Conservation (phyloP, 2,113 vertebrate species). For the Neoarius graeffei region DNA sequence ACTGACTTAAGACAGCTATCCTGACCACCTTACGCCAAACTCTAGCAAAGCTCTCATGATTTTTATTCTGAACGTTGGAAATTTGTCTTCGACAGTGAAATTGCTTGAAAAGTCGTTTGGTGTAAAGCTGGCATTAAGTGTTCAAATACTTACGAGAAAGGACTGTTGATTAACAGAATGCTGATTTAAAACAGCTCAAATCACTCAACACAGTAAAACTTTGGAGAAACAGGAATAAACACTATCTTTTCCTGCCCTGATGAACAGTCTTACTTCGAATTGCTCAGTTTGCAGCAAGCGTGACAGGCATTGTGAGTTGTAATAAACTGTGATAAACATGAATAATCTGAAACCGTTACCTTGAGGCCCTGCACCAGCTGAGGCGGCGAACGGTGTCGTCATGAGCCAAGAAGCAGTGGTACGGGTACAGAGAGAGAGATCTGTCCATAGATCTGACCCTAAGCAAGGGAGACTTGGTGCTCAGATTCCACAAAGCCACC, state of each 20-base stretch:
- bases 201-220: no score
- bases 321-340: background rate
- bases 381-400: conserved; percentile 82
- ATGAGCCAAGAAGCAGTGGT: conserved; percentile 84
- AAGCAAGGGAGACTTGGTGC: conserved; percentile 80
- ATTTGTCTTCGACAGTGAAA: no score
- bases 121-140: background rate
- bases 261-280: background rate
- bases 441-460: conserved; percentile 72
- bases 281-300: background rate
- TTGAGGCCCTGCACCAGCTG: conserved; percentile 84
- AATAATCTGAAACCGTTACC: conserved; percentile 51
- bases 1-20: no score
- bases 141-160: background rate
- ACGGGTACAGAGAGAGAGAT: conserved; percentile 82
- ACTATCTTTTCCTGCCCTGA: background rate
- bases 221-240: no score
- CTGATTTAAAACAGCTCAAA: no score
- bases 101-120: no score
- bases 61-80: no score
- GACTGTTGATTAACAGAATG: no score
- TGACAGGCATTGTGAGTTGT: background rate
- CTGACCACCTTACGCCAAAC: no score
- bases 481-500: conserved; percentile 89
- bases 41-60: no score